Conservation (phyloP, 2,113 vertebrate genomes). For the Pantherophis guttatus region DNA sequence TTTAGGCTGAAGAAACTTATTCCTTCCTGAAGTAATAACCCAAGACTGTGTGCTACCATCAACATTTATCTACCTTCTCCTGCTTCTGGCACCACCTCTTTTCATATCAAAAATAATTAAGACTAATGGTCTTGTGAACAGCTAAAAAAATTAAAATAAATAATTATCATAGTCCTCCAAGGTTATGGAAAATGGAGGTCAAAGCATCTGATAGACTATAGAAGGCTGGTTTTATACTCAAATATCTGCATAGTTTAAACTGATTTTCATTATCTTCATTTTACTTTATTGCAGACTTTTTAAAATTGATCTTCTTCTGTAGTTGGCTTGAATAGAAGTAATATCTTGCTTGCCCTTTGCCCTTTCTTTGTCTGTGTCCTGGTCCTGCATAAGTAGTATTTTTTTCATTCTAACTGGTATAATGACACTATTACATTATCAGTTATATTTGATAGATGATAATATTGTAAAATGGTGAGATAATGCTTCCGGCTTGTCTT, state of each 20-base stretch:
- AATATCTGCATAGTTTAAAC: not conserved
- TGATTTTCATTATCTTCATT: not conserved
- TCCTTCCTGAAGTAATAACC: not conserved
- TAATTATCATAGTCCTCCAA: not conserved
- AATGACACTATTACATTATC: not conserved
- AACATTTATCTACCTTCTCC: not conserved
- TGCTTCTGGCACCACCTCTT: not conserved
- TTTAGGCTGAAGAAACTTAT: not conserved
- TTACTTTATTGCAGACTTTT: not conserved
- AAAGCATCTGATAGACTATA: not conserved
- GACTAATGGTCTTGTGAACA: not conserved
- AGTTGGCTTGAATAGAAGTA: not conserved
- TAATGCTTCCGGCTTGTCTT: not conserved
- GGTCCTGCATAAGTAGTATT: not conserved
- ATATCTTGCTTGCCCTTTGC: not conserved
- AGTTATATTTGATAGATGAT: not conserved
- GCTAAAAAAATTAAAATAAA: not conserved
- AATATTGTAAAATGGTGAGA: not conserved
- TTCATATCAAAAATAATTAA: not conserved
- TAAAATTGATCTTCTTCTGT: not conserved
- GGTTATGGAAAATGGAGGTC: not conserved
- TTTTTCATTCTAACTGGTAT: not conserved
- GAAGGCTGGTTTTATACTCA: not conserved
- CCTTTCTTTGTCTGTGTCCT: not conserved
- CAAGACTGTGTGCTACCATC: not conserved